These are phyloP conservation scores for Drosophila ananassae DNA, from an alignment of 1,140 invertebrate genomes.

Conservation along the genomic window DNA sequence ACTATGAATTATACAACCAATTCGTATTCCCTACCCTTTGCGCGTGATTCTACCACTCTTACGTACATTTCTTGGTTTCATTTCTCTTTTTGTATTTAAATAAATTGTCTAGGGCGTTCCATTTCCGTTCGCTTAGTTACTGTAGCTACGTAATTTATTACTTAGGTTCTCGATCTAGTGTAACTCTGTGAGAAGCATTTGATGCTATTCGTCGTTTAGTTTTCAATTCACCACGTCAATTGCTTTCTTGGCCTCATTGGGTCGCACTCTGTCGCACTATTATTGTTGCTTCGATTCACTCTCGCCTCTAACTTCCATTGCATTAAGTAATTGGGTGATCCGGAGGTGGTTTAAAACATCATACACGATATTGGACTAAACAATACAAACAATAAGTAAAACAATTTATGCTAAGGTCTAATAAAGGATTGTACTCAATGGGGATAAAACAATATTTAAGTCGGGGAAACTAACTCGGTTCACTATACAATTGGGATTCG, in stretches of 20 bases:
- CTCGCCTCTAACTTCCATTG: conserved; percentile 2
- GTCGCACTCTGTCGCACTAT: conserved; percentile 16
- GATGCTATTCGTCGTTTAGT: conserved; percentile 77
- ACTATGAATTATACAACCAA: conserved; percentile 58
- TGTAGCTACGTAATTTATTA: conserved; percentile 67
- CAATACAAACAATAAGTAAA: conserved; percentile 60
- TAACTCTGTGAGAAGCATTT: conserved; percentile 69
- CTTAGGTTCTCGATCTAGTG: conserved; percentile 59
- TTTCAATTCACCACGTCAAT: conserved; percentile 72
- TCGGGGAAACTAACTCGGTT: conserved; percentile 46
- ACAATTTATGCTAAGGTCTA: conserved; percentile 72
- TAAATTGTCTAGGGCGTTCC: conserved; percentile 67
- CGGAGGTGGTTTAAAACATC: conserved; percentile 33
- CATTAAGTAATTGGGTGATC: conserved; percentile 24
- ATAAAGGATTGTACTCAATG: conserved; percentile 30
- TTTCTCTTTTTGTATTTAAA: conserved; percentile 26
- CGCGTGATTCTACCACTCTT: conserved; percentile 39
- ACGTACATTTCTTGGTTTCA: conserved; percentile 26
- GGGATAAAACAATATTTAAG: conserved; percentile 37
- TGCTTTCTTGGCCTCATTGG: conserved; percentile 61
- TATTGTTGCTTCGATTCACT: conserved; percentile 4
- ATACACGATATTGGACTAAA: conserved; percentile 77
- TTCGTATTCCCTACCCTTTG: conserved; percentile 19
- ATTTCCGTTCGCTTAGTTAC: conserved; percentile 61
- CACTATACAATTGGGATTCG: conserved; percentile 62